Conservation (phyloP, 2,888 invertebrate species). For the Drosophila longiperda region DNA sequence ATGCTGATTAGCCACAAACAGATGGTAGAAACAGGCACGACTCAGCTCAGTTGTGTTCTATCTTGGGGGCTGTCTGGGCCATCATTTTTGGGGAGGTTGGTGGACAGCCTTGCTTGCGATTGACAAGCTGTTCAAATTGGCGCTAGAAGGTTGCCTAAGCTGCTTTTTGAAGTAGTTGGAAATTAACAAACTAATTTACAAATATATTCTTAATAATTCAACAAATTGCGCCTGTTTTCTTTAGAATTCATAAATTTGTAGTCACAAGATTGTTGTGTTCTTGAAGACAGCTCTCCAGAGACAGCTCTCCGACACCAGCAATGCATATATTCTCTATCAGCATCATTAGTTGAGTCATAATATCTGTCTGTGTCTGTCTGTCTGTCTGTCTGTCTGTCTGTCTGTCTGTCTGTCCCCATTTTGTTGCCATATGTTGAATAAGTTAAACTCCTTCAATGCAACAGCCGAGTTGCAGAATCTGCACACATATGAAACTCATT, state of each 20-base stretch:
- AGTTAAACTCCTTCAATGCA: neutral
- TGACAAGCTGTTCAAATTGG: conserved; percentile 71
- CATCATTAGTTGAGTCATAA: neutral
- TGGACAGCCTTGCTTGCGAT: conserved; percentile 49
- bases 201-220: neutral
- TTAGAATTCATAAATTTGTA: neutral
- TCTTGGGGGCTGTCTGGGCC: neutral
- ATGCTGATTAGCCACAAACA: conserved; percentile 63
- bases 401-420: neutral
- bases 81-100: neutral
- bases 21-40: conserved; percentile 2
- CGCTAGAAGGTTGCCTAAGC: conserved; percentile 53
- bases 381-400: neutral
- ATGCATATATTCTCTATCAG: neutral
- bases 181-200: neutral
- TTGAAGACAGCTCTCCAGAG: too few species aligned
- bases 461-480: neutral
- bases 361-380: neutral
- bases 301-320: too few species aligned
- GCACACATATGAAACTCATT: too few species aligned
- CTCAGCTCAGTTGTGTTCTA: neutral
- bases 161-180: neutral
- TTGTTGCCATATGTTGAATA: neutral
- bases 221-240: neutral
- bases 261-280: too few species aligned